Evolutionary conservation across 2,888 invertebrate species (phyloP), one percentile per base, ranked within the genome.

Genomic region (Cetonia aurata): DNA sequence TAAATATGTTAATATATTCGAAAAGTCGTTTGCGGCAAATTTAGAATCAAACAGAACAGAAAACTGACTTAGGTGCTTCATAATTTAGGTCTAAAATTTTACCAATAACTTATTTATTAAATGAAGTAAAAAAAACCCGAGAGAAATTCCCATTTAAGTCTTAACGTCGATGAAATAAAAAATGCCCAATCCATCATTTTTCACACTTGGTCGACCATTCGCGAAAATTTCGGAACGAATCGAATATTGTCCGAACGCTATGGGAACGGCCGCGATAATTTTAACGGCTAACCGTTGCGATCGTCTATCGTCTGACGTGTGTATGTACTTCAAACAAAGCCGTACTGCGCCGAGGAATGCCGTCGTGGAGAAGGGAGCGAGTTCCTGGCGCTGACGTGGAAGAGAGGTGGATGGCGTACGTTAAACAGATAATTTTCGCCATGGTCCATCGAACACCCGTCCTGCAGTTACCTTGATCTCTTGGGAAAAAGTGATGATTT

Each of bases 381-480:
- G 10, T 10, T 37, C 37, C 37, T 10, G 37, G 37, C 9, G 37
- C 8, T 6, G 37, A 48, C 57, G 31, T 57, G 37, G 44, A 48
- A 68, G 57, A 25, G 33, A 55, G 46, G 55, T 55, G 57, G 68
- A 42, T 37, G 66, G 57, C 41, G 57, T 57, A 57, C 12, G 68
- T 68, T 68, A 68, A 37, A 37, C 37, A 37, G 68, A 68, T 68
- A 57, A 68, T 68, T 68, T 56, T 57, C 68, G 56, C 68, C 37
- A 57, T 59, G 68, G 56, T 68, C 50, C 68, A 57, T 46, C 57
- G 68, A 48, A 57, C 57, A 56, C 33, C 48, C 37, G 68, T 68
- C 44, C 57, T 50, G 17, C 33, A 68, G 57, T 57, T 57, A 68
- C 68, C 57, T 68, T 68, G 68, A 57, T 57, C 37, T 37, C 37